Base-by-base conservation (phyloP, 2,888 invertebrate genomes). In the Chrysotoxum bicinctum region DNA sequence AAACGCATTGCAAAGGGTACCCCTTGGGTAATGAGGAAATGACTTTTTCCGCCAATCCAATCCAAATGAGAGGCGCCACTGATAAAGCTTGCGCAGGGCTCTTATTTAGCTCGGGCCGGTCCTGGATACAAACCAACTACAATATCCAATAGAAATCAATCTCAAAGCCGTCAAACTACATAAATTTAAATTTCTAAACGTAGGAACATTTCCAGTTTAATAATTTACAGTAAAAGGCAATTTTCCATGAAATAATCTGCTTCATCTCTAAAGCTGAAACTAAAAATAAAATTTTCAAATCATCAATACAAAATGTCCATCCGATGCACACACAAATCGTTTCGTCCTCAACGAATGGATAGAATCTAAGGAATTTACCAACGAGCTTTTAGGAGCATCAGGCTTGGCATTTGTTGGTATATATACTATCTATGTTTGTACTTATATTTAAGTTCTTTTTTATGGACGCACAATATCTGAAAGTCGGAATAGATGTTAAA, bases 241-340 rank as follows among this genome's bases (percentile, higher is more conserved):
- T 40, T 40, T 60, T 8, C 23, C 14, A 37, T 40, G 21, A 58
- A 58, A 26, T 16, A 43, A 3, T 3, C 37, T n/a, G 4, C 10
- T 60, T 10, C 8, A 6, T 16, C 21, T 23, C 23, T 16, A 5
- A 60, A 40, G 14, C n/a, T 4, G 1, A 62, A 26, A 60, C 23
- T 14, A 0, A 12, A 37, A 37, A 37, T 4, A 35, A 35, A 35
- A 68, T 60, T 21, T 72, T 16, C 23, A 30, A 52, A 81, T 70
- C 69, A 74, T 64, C 62, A 76, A 70, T 75, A 76, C 16, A 50
- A 69, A 76, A 40, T 76, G 37, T 75, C 81, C 75, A 81, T 81
- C 81, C 70, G 70, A 48, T 23, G 37, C 30, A 45, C 54, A 58
- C 40, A 80, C 35, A 69, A 74, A 80, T 54, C 9, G 48, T n/a